phyloP scores from a whole-genome alignment of 2,888 invertebrate species.

The Adineta ricciae region DNA sequence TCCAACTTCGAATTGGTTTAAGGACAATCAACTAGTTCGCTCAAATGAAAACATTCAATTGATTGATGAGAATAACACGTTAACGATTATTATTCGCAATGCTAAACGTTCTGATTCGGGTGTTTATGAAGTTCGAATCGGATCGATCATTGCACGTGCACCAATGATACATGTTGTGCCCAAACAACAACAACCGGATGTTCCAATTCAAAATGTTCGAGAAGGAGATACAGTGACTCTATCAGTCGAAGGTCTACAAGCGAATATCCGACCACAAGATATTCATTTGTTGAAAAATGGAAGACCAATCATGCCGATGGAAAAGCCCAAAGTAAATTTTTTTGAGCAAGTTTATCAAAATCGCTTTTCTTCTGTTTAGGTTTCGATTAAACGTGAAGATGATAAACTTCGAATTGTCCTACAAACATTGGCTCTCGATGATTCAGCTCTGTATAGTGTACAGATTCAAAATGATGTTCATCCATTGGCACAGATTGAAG shows the following conservation, averaged over 20 bases:
- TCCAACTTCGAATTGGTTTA: not conserved
- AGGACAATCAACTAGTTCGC: not conserved
- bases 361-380: not conserved
- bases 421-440: constrained; percentile 7
- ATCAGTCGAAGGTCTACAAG: constrained; percentile 8
- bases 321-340: not conserved
- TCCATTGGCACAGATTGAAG: constrained; percentile 1
- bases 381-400: constrained; percentile 1
- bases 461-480: not conserved
- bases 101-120: not conserved
- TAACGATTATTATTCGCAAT: not conserved
- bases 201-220: not conserved
- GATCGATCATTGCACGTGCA: not conserved
- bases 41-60: not conserved
- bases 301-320: not conserved
- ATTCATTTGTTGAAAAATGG: constrained; percentile 16
- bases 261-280: not conserved
- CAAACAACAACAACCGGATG: not conserved
- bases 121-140: constrained; percentile 12
- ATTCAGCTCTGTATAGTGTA: not conserved
- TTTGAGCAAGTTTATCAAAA: too few relatives aligned
- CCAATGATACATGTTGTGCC: not conserved
- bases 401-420: constrained; percentile 11
- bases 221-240: constrained; percentile 11
- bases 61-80: not conserved